Evolutionary conservation across 2,888 invertebrate genomes (phyloP), one percentile per base, ranked within the genome.

Genomic region (Silvanus unidentatus): DNA sequence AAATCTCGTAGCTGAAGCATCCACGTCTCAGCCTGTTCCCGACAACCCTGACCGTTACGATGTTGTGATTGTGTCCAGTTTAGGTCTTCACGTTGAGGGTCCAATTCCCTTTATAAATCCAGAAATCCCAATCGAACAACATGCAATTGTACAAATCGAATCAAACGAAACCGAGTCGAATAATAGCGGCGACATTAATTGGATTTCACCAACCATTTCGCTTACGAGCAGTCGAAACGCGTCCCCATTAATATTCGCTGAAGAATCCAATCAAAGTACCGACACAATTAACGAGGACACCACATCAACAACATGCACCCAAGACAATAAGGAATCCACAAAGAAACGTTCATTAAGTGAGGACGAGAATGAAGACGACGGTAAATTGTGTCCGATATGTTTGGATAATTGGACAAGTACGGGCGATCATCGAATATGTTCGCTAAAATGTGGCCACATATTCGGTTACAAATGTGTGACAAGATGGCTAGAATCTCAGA

Each of bases 361-460:
- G 9, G 72, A 70, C 1, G 71, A 72, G n/a, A 53, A 55, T 34
- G 81, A 81, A 1, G 79, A 80, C 36, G 84, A 86, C 39, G 86
- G 84, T 0, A 78, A 81, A 60, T 77, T 78, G 0, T 96, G 96
- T 59, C 82, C 92, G 0, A 94, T 96, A 52, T 96, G 96, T 64
- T 75, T 93, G 51, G 95, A 95, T 43, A 72, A 78, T 2, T 96
- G 93, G 90, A 88, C 86, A 2, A 90, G 84, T 65, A 80, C 85
- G 0, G 96, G 95, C 0, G 80, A 79, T 0, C 97, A 97, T 68
- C 77, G 94, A 42, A 72, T 96, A 2, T 86, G 86, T n/a, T 84
- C 90, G 0, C 72, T 97, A 6, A 84, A 84, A 62, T 97, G 97
- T 69, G 97, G 97, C 0, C 97, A 97, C 72, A 71, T 96, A 5